Base-by-base conservation (phyloP, 2,113 vertebrate genomes). In the Brachionichthys hirsutus region DNA sequence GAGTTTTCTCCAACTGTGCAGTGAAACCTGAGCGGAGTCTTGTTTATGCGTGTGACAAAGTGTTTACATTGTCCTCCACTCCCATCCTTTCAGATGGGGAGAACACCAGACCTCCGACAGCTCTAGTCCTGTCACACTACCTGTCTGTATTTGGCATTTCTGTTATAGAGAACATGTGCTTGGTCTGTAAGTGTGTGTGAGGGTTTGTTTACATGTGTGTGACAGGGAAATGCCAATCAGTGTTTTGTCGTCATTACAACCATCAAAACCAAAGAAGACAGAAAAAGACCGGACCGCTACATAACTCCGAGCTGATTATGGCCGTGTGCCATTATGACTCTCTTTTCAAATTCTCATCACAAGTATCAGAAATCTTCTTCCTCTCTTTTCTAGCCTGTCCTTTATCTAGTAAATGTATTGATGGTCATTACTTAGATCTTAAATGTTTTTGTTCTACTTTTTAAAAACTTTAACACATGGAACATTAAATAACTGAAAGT, bases 11-110 rank as follows among this genome's bases (percentile, higher is more conserved):
- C 67, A 63, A 80, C 71, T 22, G 70, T 54, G 78, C 69, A 62
- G 73, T 75, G 87, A 83, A 90, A 90, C 70, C 57, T 20, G 84
- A 90, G 81, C 49, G 30, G 24, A 50, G 34, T 54, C 70, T 57
- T 89, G 85, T 90, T 90, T 89, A 90, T 87, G 73, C 80, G 79
- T 67, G 71, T 75, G 85, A 82, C 78, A 73, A 76, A 61, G 77
- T 88, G 88, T 92, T 89, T 91, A 91, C 83, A 78, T 85, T 83
- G 87, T 82, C 79, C 74, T 78, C 68, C 12, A 42, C 73, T 87
- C 77, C 77, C 77, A 78, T 77, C 78, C 59, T 77, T 66, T 86
- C 75, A 75, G 71, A 78, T 56, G 64, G 70, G 58, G 72, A 78
- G 61, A 70, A 74, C 45, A 58, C 59, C 53, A 63, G 75, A 72